Percentiles rank a stretch among this genome's conserved stretches.
phyloP scores from a whole-genome alignment of 2,113 vertebrate species.

The Seriola dumerili region DNA sequence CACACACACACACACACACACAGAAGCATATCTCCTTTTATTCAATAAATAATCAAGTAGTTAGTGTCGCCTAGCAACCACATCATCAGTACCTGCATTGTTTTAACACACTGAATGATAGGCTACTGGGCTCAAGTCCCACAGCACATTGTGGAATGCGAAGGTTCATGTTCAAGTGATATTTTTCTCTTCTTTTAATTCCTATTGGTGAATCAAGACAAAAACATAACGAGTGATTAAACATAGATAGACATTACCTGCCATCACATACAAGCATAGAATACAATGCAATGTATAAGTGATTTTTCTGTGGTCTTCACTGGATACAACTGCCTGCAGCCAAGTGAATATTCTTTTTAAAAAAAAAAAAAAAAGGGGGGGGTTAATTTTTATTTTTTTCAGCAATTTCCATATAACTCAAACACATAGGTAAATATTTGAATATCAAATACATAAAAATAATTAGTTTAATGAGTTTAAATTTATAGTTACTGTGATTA shows the following conservation, averaged over 20 bases:
- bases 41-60: conserved; percentile 81
- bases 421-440: not conserved
- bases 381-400: not conserved
- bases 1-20: conserved; percentile 32
- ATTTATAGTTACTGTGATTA: not conserved
- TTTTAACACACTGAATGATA: conserved; percentile 74
- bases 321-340: conserved; percentile 21
- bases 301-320: conserved; percentile 44
- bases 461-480: not conserved
- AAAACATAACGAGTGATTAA: not conserved
- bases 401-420: not conserved
- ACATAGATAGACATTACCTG: too few species aligned
- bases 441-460: not conserved
- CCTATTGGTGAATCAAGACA: not conserved
- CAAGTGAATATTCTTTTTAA: not conserved
- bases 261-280: not conserved
- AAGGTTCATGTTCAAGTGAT: conserved; percentile 57
- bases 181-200: conserved; percentile 30
- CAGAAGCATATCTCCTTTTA: conserved; percentile 62
- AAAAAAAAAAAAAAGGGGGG: not conserved
- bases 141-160: conserved; percentile 45
- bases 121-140: conserved; percentile 60
- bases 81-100: conserved; percentile 73
- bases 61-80: conserved; percentile 84
- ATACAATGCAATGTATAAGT: conserved; percentile 14